Percentiles rank a stretch among this genome's conserved stretches.
Conservation (phyloP, 37 sponge, comb jelly and placozoan genomes). For the Trichoplax adhaerens region DNA sequence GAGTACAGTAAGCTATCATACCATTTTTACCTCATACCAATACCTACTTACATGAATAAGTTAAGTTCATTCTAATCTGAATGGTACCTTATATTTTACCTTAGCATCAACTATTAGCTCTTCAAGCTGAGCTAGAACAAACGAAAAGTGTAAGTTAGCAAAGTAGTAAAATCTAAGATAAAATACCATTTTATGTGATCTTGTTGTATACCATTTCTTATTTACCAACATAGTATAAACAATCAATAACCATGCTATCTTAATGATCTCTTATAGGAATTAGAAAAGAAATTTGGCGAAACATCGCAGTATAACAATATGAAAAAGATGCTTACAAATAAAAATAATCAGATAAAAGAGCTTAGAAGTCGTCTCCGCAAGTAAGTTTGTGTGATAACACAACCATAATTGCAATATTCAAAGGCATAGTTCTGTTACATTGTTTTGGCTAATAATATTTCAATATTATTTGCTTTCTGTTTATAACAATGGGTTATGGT, state of each 20-base stretch:
- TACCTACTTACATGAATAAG: neutral
- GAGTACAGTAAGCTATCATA: neutral
- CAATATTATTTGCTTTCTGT: too few species aligned
- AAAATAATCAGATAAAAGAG: slow-evolving; percentile 72
- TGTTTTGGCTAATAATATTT: too few species aligned
- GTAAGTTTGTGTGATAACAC: slow-evolving; percentile 6
- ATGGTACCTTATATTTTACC: slow-evolving; percentile 1
- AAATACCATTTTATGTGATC: neutral
- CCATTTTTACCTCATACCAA: neutral
- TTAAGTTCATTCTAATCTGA: too few species aligned
- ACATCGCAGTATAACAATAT: slow-evolving; percentile 75
- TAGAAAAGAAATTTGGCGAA: slow-evolving; percentile 69
- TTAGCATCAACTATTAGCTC: slow-evolving; percentile 37
- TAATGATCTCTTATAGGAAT: slow-evolving; percentile 27
- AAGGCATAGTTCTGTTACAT: too few species aligned
- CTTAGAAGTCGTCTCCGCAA: slow-evolving; percentile 44
- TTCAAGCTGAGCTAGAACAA: slow-evolving; percentile 50
- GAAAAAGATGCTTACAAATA: slow-evolving; percentile 64
- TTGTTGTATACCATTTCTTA: neutral
- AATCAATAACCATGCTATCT: neutral
- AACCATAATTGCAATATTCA: too few species aligned
- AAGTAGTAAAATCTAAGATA: neutral
- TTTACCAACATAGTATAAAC: neutral
- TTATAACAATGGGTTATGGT: too few species aligned
- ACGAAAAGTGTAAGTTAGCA: slow-evolving; percentile 24